These are phyloP conservation scores for Sceloporus tristichus DNA, from an alignment of 2,113 vertebrate species.

Conservation along the genomic window DNA sequence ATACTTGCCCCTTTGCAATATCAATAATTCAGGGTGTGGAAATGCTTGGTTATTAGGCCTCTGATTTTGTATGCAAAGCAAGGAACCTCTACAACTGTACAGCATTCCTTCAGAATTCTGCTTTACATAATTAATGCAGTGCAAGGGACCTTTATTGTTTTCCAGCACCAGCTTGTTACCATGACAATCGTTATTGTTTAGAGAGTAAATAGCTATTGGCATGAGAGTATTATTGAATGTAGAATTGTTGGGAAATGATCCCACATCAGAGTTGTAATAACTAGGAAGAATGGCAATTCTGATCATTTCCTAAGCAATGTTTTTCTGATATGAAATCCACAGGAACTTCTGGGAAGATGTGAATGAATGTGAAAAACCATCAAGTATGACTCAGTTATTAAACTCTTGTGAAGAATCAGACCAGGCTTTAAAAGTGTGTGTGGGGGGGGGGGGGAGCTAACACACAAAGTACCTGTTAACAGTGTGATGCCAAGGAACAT, in stretches of 20 bases:
- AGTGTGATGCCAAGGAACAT: slow-evolving; percentile 54
- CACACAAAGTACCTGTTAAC: slow-evolving; percentile 40
- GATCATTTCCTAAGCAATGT: slow-evolving; percentile 46
- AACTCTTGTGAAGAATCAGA: slow-evolving; percentile 61
- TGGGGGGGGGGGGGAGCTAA: slow-evolving; percentile 30
- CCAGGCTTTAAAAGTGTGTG: not conserved
- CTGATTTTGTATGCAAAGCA: slow-evolving; percentile 60
- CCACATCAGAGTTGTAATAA: slow-evolving; percentile 34
- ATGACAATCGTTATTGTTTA: slow-evolving; percentile 63
- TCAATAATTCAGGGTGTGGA: slow-evolving; percentile 42
- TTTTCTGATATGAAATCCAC: slow-evolving; percentile 53
- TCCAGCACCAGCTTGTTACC: slow-evolving; percentile 62
- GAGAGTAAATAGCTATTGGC: slow-evolving; percentile 63
- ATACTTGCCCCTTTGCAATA: slow-evolving; percentile 3
- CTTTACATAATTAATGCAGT: slow-evolving; percentile 66
- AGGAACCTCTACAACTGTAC: slow-evolving; percentile 53
- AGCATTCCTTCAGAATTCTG: slow-evolving; percentile 59
- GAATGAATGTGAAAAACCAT: slow-evolving; percentile 55
- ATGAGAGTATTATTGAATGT: slow-evolving; percentile 53
- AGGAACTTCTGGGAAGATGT: slow-evolving; percentile 52
- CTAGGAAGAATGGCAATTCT: slow-evolving; percentile 31
- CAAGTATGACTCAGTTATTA: slow-evolving; percentile 64
- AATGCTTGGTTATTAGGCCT: slow-evolving; percentile 47
- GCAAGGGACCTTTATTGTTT: slow-evolving; percentile 69
- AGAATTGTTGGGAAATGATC: slow-evolving; percentile 59